Percentiles rank a stretch among this genome's conserved stretches.
Evolutionary conservation across 1,140 invertebrate species (phyloP).

Genomic region (Pemphigus obesinymphae): DNA sequence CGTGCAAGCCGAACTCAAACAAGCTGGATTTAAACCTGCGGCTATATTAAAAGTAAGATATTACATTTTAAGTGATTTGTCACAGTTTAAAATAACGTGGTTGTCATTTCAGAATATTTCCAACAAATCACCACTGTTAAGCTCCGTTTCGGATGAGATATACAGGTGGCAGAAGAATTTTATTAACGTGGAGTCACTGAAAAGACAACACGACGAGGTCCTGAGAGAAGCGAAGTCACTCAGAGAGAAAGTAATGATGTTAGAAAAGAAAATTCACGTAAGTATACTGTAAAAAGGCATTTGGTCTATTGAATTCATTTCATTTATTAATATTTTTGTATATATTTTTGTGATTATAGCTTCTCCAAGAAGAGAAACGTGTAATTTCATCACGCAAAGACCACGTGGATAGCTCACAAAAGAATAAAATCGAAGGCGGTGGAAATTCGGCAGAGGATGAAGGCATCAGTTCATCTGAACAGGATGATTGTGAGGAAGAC

Average conservation of each 20-base stretch:
- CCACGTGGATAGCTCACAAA: background rate
- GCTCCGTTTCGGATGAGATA: conserved; percentile 61
- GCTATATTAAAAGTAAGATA: conserved; percentile 65
- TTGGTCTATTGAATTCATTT: too few relatives aligned
- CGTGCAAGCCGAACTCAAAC: conserved; percentile 81
- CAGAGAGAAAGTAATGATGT: conserved; percentile 60
- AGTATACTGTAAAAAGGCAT: conserved; percentile 37
- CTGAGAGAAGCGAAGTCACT: conserved; percentile 59
- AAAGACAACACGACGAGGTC: conserved; percentile 55
- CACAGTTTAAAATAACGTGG: background rate
- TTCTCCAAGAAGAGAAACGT: conserved; percentile 29
- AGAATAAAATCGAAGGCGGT: conserved; percentile 41
- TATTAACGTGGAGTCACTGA: conserved; percentile 65
- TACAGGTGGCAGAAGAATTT: conserved; percentile 65
- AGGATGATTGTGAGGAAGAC: conserved; percentile 43
- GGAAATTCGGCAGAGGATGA: conserved; percentile 72
- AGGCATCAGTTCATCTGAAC: conserved; percentile 73
- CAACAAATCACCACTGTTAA: conserved; percentile 47
- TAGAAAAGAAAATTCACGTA: conserved; percentile 68
- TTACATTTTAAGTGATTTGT: too few relatives aligned
- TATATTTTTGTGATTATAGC: background rate
- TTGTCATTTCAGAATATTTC: conserved; percentile 6
- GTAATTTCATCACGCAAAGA: conserved; percentile 12
- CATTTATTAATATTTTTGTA: background rate
- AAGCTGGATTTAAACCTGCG: conserved; percentile 72